These are phyloP conservation scores for Premnoplex brunnescens DNA, from an alignment of 2,797 vertebrate species.

Conservation along the genomic window DNA sequence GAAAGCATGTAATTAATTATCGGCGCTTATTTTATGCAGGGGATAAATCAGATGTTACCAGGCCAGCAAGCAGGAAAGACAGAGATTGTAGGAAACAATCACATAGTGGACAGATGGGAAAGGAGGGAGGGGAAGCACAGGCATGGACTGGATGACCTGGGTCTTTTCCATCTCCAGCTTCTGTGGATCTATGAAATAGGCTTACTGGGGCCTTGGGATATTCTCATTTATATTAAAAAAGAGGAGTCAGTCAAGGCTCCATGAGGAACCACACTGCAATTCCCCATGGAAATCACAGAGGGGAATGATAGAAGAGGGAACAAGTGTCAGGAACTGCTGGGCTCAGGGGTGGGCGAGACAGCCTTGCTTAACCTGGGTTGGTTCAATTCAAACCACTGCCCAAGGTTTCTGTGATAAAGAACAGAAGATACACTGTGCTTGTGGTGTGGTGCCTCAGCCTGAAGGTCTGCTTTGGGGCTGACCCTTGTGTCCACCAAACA, in stretches of 20 bases:
- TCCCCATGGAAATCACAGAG: neutral
- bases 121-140: neutral
- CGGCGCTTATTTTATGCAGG: slow-evolving; percentile 41
- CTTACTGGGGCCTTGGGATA: slow-evolving; percentile 20
- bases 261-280: neutral
- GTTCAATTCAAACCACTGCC: neutral
- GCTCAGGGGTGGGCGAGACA: neutral
- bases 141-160: neutral
- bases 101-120: neutral
- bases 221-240: slow-evolving; percentile 19
- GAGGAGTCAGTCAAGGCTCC: neutral
- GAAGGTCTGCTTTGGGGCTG: neutral
- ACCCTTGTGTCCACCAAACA: neutral
- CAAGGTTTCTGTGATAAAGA: neutral
- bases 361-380: neutral
- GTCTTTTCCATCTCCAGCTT: neutral
- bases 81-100: neutral
- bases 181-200: slow-evolving; percentile 2
- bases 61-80: slow-evolving; percentile 25
- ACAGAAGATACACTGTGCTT: rapidly evolving
- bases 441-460: neutral
- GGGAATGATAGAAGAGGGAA: neutral
- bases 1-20: slow-evolving; percentile 71
- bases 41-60: slow-evolving; percentile 63
- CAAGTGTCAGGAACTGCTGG: neutral